Conservation (phyloP, 2,797 vertebrate genomes). For the Muscicapa striata region DNA sequence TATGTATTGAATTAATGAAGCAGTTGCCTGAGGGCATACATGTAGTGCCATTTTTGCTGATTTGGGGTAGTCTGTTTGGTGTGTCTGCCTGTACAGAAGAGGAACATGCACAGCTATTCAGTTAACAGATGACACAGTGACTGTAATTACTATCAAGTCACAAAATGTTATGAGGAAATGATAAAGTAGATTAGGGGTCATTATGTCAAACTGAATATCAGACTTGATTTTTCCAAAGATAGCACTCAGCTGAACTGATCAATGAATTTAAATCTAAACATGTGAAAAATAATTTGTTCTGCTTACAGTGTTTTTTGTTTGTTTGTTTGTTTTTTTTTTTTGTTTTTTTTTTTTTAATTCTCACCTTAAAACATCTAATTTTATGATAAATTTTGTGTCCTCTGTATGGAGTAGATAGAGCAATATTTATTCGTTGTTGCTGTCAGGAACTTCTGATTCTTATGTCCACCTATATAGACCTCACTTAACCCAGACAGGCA, state of each 20-base stretch:
- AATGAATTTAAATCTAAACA: neutral
- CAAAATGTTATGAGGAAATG: neutral
- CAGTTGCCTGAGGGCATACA: neutral
- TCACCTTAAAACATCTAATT: neutral
- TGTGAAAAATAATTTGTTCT: accelerated
- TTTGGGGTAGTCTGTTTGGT: neutral
- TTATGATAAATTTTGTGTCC: neutral
- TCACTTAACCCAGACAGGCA: neutral
- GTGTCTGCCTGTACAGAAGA: neutral
- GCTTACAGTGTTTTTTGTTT: neutral
- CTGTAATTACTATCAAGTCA: neutral
- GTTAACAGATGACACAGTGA: neutral
- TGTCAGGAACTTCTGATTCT: neutral
- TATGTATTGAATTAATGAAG: neutral
- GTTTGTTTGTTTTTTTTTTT: too few species aligned
- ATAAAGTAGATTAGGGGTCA: neutral
- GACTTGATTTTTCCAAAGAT: neutral
- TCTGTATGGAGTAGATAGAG: neutral
- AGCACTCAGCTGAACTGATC: neutral
- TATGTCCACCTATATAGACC: neutral
- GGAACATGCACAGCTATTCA: neutral
- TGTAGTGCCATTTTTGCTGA: neutral
- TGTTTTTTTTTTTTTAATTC: neutral
- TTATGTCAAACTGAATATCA: neutral
- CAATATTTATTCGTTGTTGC: neutral